A percentile compares a stretch with the other conserved stretches of the same genome.
These are phyloP conservation scores for Zoanthus sociatus DNA, from an alignment of 92 coral and sea anemone genomes.

Conservation along the genomic window DNA sequence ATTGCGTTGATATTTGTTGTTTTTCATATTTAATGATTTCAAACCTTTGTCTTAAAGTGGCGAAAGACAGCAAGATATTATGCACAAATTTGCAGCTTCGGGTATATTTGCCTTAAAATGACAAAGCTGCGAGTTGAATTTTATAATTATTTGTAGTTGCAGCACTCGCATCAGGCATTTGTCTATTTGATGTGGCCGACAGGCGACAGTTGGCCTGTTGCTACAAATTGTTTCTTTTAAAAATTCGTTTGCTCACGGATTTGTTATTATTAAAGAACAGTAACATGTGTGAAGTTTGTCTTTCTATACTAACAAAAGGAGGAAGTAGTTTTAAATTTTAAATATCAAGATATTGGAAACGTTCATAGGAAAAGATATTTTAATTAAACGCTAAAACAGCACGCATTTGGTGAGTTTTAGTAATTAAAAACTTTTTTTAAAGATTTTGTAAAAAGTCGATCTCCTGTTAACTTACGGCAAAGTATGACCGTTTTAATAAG, in stretches of 20 bases:
- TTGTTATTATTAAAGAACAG: background rate
- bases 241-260: slow-evolving; percentile 1
- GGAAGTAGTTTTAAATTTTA: background rate
- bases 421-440: background rate
- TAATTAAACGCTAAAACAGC: background rate
- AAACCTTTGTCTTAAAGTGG: background rate
- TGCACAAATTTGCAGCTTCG: background rate
- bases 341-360: background rate
- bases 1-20: background rate
- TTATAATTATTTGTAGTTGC: background rate
- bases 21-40: slow-evolving; percentile 19
- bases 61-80: background rate
- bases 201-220: background rate
- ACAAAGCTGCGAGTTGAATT: background rate
- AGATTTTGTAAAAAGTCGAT: too few species aligned
- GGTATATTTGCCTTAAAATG: background rate
- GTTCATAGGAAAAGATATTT: background rate
- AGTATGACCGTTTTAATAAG: too few species aligned
- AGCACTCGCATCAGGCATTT: background rate
- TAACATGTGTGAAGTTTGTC: slow-evolving; percentile 1
- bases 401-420: background rate
- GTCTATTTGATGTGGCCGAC: slow-evolving; percentile 13
- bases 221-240: background rate
- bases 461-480: too few species aligned
- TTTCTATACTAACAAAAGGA: background rate